These are phyloP conservation scores for Sylvicola cinctus DNA, from an alignment of 2,888 invertebrate species.

Conservation along the genomic window DNA sequence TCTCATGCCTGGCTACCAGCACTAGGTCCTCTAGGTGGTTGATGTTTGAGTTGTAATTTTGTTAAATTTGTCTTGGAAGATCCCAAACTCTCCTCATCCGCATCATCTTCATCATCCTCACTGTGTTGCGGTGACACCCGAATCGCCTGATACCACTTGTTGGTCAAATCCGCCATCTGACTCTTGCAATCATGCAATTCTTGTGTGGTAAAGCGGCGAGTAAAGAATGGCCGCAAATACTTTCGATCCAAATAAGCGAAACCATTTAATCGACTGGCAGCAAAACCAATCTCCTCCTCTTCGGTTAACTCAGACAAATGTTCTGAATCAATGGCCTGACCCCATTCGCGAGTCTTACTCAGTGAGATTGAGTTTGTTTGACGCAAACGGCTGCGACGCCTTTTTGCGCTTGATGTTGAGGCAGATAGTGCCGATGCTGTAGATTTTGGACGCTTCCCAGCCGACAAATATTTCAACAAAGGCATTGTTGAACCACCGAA, in stretches of 20 bases:
- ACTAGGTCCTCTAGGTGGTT: too few relatives aligned
- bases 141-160: conserved; percentile 95
- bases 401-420: conserved; percentile 7
- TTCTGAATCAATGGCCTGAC: conserved; percentile 82
- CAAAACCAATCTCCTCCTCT: conserved; percentile 69
- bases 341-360: conserved; percentile 97
- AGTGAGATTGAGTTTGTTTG: conserved; percentile 68
- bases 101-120: conserved; percentile 44
- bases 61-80: too few relatives aligned
- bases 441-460: conserved; percentile 11
- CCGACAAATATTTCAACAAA: conserved; percentile 71
- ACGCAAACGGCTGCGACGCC: conserved; percentile 35
- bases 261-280: conserved; percentile 60
- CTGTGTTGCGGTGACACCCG: conserved; percentile 72
- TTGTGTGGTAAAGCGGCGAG: conserved; percentile 86
- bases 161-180: conserved; percentile 89
- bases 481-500: conserved; percentile 98
- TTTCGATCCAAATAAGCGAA: conserved; percentile 83
- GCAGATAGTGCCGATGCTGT: conserved; percentile 11
- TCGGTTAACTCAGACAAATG: conserved; percentile 83
- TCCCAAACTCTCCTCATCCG: too few relatives aligned
- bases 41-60: too few relatives aligned
- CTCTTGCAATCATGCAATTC: conserved; percentile 90
- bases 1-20: too few relatives aligned
- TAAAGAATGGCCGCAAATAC: conserved; percentile 92